Base-by-base conservation (phyloP, 2,797 vertebrate genomes). In the Hippopotamyrus pictus region DNA sequence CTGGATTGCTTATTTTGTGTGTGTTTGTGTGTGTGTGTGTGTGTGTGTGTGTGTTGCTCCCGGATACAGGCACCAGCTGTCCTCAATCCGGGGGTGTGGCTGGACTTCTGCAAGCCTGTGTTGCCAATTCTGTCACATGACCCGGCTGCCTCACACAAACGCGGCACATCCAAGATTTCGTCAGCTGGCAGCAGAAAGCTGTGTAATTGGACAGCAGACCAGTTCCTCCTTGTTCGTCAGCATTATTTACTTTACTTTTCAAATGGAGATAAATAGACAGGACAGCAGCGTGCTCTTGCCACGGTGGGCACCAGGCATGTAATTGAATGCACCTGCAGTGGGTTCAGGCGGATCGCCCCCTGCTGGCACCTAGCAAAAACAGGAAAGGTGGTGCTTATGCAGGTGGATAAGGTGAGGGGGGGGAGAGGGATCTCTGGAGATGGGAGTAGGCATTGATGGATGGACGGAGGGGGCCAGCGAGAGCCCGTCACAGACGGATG, bases 51-150 rank as follows among this genome's bases (percentile, higher is more conserved):
- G 73, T 17, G 5, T 5, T 79, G 73, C 86, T 87, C 88, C 87
- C 87, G 89, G 92, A 91, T 90, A 76, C 88, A 89, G 79, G 89
- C 88, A 91, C 90, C 93, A 93, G 92, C 92, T 94, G 94, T 92
- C 92, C 89, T 89, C 86, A 89, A 90, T 90, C 91, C 91, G 91
- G 89, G 92, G 90, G 92, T 92, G 90, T 89, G 92, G 92, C 91
- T 54, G 90, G 86, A 84, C 84, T 88, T 90, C 88, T 91, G 50
- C 65, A 51, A 79, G 25, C 73, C 41, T 50, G 50, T 86, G 37
- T 88, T n/a, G 17, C 51, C 82, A 48, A 50, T 50, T 46, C 79
- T 22, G 29, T 44, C 88, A 73, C 51, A 8, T 9, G 46, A 14
- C 22, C 46, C 44, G 3, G 22, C 86, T 37, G 48, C 50, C 51